Conservation (phyloP, 2,797 vertebrate genomes). For the Gymnopithys bicolor region DNA sequence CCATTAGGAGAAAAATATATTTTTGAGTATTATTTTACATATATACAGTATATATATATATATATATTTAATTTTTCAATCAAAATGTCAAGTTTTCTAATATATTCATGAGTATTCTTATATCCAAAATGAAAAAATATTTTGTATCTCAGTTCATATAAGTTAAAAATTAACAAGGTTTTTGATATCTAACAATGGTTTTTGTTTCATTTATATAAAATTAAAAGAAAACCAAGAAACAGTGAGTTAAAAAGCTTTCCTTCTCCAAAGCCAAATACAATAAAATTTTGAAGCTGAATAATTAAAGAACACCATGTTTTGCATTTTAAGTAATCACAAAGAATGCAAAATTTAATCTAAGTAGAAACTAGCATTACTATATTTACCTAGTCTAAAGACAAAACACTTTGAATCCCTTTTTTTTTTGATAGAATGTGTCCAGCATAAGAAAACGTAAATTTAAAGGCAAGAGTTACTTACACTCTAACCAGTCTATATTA, state of each 20-base stretch:
- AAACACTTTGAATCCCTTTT: conserved; percentile 6
- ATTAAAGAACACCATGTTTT: not conserved
- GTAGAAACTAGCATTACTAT: conserved; percentile 28
- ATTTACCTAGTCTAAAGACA: not conserved
- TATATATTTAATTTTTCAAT: conserved; percentile 55
- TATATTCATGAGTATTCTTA: conserved; percentile 1
- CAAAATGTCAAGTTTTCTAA: conserved; percentile 37
- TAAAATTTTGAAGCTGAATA: not conserved
- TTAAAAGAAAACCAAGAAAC: conserved; percentile 38
- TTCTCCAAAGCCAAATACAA: conserved; percentile 25
- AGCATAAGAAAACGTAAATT: not conserved
- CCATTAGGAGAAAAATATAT: conserved; percentile 60
- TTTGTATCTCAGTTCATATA: conserved; percentile 21
- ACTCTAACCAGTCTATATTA: not conserved
- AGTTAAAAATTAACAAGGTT: conserved; percentile 42
- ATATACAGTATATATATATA: conserved; percentile 60
- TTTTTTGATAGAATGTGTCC: not conserved
- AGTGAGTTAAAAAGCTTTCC: conserved; percentile 32
- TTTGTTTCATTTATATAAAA: conserved; percentile 28
- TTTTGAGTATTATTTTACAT: conserved; percentile 52
- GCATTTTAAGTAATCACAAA: not conserved
- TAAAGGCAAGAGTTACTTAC: conserved; percentile 15
- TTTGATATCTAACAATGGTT: not conserved
- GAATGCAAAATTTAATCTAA: conserved; percentile 4
- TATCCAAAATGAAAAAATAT: not conserved